A percentile compares a stretch with the other conserved stretches of the same genome.
Conservation (phyloP, 2,797 vertebrate species). For the Arrhamphus sclerolepis region DNA sequence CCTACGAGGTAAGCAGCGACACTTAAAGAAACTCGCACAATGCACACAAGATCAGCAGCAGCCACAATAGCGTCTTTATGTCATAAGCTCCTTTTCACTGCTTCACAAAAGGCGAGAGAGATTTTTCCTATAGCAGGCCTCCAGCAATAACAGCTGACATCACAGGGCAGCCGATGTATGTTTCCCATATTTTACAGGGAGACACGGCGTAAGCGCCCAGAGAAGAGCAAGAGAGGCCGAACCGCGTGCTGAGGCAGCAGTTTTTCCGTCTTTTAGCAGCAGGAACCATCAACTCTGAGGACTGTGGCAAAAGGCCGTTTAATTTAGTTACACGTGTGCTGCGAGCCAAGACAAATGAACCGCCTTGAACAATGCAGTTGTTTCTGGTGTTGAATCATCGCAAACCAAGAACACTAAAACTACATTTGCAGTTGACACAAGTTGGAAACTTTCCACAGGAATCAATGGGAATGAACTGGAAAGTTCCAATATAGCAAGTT, state of each 20-base stretch:
- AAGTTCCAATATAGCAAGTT: too few species aligned
- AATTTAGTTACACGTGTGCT: conserved; percentile 41
- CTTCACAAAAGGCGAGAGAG: conserved; percentile 69
- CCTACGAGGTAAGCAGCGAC: conserved; percentile 39
- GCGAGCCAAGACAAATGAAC: conserved; percentile 40
- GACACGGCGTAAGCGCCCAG: conserved; percentile 49
- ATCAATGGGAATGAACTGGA: too few species aligned
- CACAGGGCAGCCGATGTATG: conserved; percentile 63
- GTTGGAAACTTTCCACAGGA: too few species aligned
- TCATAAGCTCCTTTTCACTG: conserved; percentile 71
- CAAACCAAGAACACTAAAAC: conserved; percentile 9
- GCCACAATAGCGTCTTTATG: conserved; percentile 73
- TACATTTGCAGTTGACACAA: too few species aligned
- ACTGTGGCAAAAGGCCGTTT: conserved; percentile 44
- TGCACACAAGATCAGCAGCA: conserved; percentile 6
- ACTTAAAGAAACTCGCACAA: conserved; percentile 30
- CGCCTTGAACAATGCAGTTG: conserved; percentile 23
- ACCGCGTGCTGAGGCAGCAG: conserved; percentile 64
- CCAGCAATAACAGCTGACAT: conserved; percentile 79
- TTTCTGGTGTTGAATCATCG: conserved; percentile 10
- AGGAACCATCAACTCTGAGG: conserved; percentile 26
- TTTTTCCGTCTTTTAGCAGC: conserved; percentile 42
- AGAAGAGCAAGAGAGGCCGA: conserved; percentile 61
- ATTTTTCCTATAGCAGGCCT: conserved; percentile 70
- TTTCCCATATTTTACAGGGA: conserved; percentile 67